Evolutionary conservation across 2,888 invertebrate genomes (phyloP).

Genomic region (Fragum whitleyi): DNA sequence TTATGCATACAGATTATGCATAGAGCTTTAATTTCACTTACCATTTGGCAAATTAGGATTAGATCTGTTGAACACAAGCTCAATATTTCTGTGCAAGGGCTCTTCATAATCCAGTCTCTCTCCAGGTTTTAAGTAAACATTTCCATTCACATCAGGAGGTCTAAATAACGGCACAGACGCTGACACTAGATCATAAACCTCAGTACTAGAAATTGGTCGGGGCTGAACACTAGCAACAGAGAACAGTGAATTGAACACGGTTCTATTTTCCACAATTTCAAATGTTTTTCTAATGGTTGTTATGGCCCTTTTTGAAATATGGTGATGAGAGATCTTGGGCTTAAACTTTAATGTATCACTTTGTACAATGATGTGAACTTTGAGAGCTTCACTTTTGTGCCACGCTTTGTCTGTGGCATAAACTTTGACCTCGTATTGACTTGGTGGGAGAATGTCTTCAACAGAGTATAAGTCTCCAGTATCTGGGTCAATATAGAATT

Average conservation of each 20-base stretch:
- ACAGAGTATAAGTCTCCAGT: slow-evolving; percentile 61
- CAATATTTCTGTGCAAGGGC: slow-evolving; percentile 87
- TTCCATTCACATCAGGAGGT: slow-evolving; percentile 67
- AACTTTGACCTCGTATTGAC: slow-evolving; percentile 50
- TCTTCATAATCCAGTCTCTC: slow-evolving; percentile 88
- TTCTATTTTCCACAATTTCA: slow-evolving; percentile 68
- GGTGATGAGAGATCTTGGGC: slow-evolving; percentile 44
- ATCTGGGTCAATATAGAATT: slow-evolving; percentile 59
- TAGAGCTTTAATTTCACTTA: slow-evolving; percentile 59
- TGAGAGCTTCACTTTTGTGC: slow-evolving; percentile 51
- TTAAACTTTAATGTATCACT: slow-evolving; percentile 56
- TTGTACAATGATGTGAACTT: slow-evolving; percentile 50
- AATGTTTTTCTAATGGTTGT: slow-evolving; percentile 61
- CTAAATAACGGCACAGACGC: slow-evolving; percentile 58
- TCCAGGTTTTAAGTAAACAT: slow-evolving; percentile 67
- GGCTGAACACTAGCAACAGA: slow-evolving; percentile 60
- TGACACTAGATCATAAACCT: slow-evolving; percentile 59
- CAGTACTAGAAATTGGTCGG: slow-evolving; percentile 51
- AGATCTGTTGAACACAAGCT: slow-evolving; percentile 73
- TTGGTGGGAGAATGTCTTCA: slow-evolving; percentile 48
- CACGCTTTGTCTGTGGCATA: slow-evolving; percentile 61
- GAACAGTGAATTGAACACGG: slow-evolving; percentile 57
- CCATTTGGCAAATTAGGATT: slow-evolving; percentile 65
- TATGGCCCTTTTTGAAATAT: slow-evolving; percentile 63
- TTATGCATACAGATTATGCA: too few species aligned